Evolutionary conservation across 2,113 vertebrate species (phyloP).

Genomic region (Sylvia atricapilla): DNA sequence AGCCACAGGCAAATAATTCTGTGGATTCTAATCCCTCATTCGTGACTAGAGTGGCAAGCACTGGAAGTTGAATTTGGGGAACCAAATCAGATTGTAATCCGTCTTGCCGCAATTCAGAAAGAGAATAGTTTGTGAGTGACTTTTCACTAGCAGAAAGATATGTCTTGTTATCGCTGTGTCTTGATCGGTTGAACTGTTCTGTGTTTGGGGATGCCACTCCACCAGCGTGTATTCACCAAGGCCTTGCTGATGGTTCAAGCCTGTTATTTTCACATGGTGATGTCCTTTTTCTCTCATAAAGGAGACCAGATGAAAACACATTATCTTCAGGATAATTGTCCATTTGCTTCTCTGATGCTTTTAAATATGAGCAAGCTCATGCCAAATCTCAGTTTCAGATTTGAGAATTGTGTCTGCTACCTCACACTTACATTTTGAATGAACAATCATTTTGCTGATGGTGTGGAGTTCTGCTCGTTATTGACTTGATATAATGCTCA

Average conservation of each 20-base stretch:
- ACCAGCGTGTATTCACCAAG: background rate
- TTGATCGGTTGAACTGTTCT: background rate
- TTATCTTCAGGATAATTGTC: background rate
- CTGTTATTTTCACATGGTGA: background rate
- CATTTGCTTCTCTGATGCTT: background rate
- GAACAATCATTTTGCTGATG: background rate
- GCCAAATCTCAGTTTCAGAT: background rate
- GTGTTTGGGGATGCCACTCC: background rate
- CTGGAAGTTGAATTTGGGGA: background rate
- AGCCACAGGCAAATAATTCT: background rate
- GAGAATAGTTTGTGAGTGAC: background rate
- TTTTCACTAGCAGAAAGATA: background rate
- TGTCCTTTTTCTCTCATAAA: background rate
- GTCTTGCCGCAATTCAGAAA: background rate
- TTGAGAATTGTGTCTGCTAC: background rate
- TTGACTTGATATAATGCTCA: background rate
- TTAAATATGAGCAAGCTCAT: background rate
- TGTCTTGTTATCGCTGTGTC: fast-evolving
- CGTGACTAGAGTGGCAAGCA: background rate
- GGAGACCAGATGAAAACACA: background rate
- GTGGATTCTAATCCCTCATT: background rate
- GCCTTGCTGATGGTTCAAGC: background rate
- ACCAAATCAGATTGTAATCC: background rate
- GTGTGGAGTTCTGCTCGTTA: background rate
- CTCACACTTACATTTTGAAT: background rate